A percentile compares a stretch with the other conserved stretches of the same genome.
Evolutionary conservation across 2,888 invertebrate species (phyloP).

Genomic region (Mythimna lalbum): DNA sequence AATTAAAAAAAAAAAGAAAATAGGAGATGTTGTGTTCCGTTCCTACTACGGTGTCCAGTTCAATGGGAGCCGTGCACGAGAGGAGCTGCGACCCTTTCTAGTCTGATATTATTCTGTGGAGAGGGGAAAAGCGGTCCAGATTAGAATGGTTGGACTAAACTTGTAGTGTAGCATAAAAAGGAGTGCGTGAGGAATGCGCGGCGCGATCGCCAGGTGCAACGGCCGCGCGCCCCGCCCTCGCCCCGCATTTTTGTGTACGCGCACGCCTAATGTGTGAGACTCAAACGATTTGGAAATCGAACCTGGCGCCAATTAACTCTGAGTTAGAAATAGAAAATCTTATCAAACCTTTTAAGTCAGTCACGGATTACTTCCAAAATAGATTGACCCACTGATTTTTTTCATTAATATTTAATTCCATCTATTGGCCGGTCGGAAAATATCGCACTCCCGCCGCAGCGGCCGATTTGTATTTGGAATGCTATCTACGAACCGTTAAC

Average conservation of each 20-base stretch:
- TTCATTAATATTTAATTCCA: constrained; percentile 49
- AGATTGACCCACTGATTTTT: constrained; percentile 53
- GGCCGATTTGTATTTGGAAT: constrained; percentile 74
- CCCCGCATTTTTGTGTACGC: constrained; percentile 86
- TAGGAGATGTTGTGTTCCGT: constrained; percentile 80
- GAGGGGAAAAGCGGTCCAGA: constrained; percentile 71
- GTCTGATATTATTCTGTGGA: constrained; percentile 67
- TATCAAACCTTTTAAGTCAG: constrained; percentile 51
- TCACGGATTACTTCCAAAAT: constrained; percentile 51
- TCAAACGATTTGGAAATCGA: constrained; percentile 77
- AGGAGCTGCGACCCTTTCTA: constrained; percentile 72
- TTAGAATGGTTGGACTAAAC: constrained; percentile 80
- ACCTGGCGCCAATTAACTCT: constrained; percentile 70
- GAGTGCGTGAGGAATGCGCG: constrained; percentile 89
- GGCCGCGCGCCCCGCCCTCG: constrained; percentile 85
- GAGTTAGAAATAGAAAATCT: constrained; percentile 54
- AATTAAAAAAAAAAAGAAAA: constrained; percentile 82
- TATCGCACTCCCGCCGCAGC: constrained; percentile 68
- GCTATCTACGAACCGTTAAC: constrained; percentile 82
- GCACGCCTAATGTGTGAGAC: constrained; percentile 81
- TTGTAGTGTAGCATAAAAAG: constrained; percentile 87
- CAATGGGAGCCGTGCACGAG: constrained; percentile 68
- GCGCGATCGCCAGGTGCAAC: constrained; percentile 88
- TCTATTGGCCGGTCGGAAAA: constrained; percentile 60
- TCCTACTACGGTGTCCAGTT: constrained; percentile 72